Conservation (phyloP, 2,113 vertebrate species). For the Prionailurus viverrinus region DNA sequence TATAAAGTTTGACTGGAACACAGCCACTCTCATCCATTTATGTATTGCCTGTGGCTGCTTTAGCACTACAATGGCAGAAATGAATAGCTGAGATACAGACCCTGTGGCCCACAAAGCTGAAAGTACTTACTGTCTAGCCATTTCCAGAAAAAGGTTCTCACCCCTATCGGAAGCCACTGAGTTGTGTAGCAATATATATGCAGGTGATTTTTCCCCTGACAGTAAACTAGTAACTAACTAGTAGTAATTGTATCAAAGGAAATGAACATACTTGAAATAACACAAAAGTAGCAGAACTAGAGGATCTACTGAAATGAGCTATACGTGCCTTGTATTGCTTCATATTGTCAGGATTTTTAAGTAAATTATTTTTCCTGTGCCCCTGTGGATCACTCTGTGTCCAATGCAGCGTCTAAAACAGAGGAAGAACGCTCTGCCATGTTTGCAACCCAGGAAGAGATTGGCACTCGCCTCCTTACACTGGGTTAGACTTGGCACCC, state of each 20-base stretch:
- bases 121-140: neutral
- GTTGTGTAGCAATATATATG: neutral
- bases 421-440: neutral
- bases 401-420: neutral
- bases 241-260: neutral
- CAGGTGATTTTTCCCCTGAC: neutral
- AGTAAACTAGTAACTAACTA: conserved; percentile 1
- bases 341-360: neutral
- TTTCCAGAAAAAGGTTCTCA: neutral
- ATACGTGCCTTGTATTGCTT: neutral
- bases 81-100: neutral
- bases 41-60: neutral
- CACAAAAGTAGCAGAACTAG: neutral
- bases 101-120: neutral
- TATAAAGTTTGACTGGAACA: neutral
- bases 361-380: neutral
- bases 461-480: neutral
- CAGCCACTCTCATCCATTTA: neutral
- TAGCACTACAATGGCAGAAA: neutral
- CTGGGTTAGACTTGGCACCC: neutral
- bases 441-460: neutral
- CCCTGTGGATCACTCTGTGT: neutral
- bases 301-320: neutral
- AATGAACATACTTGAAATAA: conserved; percentile 10
- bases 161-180: neutral